Conservation (phyloP, 2,113 vertebrate species). For the Channa argus region DNA sequence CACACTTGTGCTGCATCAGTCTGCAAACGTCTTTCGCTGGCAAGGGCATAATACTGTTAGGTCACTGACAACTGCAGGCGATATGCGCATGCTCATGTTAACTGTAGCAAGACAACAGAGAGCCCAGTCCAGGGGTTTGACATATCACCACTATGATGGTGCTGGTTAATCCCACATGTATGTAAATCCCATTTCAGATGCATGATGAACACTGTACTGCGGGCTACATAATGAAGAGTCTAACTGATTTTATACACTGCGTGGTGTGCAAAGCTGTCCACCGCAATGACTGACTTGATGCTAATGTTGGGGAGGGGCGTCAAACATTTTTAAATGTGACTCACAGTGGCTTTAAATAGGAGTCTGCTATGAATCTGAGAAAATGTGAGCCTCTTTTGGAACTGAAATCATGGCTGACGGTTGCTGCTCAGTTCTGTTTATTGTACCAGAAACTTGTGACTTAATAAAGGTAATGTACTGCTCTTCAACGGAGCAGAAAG, state of each 20-base stretch:
- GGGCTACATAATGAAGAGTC: constrained; percentile 7
- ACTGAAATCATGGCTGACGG: neutral
- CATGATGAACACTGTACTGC: constrained; percentile 1
- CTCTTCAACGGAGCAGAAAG: no score
- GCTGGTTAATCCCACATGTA: neutral
- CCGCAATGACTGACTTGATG: constrained; percentile 11
- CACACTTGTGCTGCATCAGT: constrained; percentile 1
- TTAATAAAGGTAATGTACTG: no score
- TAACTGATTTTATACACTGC: neutral
- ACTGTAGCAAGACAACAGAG: neutral
- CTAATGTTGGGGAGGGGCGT: constrained; percentile 16
- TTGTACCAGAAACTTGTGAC: constrained; percentile 4
- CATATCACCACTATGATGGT: neutral
- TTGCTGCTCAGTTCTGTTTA: neutral
- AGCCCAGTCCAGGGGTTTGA: constrained; percentile 1
- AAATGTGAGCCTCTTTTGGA: neutral
- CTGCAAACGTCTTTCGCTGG: neutral
- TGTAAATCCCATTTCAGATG: neutral
- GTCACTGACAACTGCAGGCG: constrained; percentile 14
- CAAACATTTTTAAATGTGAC: neutral
- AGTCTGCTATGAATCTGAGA: neutral
- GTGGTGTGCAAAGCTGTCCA: neutral
- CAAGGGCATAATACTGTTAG: constrained; percentile 14
- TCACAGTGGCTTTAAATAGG: neutral
- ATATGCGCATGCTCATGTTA: constrained; percentile 19